Evolutionary conservation across 2,888 invertebrate genomes (phyloP).

Genomic region (Saturnia japonica): DNA sequence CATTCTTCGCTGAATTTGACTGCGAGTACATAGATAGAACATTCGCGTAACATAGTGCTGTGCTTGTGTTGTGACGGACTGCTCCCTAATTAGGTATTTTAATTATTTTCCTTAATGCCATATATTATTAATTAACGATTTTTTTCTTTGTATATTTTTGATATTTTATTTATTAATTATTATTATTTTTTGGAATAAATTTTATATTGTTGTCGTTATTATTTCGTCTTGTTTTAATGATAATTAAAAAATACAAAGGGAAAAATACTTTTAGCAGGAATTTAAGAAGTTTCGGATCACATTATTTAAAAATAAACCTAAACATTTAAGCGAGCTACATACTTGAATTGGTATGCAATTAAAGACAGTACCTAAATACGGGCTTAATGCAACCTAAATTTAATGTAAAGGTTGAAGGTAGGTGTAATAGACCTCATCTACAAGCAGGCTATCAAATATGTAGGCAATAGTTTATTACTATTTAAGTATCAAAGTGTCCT

Average conservation of each 20-base stretch:
- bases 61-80: conserved; percentile 40
- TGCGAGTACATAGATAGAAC: conserved; percentile 76
- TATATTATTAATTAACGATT: conserved; percentile 66
- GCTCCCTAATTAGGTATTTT: conserved; percentile 60
- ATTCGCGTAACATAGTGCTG: conserved; percentile 64
- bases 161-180: conserved; percentile 64
- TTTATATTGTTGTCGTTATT: conserved; percentile 70
- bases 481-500: not conserved
- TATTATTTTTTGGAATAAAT: conserved; percentile 72
- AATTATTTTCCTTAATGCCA: conserved; percentile 65
- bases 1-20: conserved; percentile 78
- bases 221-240: not conserved
- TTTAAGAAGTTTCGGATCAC: too few species aligned
- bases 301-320: too few species aligned
- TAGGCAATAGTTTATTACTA: conserved; percentile 1
- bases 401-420: not conserved
- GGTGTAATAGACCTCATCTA: not conserved
- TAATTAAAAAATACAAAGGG: not conserved
- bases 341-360: not conserved
- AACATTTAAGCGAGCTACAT: not conserved
- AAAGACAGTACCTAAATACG: not conserved
- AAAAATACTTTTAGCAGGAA: not conserved
- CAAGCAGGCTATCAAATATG: not conserved
- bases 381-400: not conserved
- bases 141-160: conserved; percentile 63